A percentile compares a stretch with the other conserved stretches of the same genome.
Conservation (phyloP, 2,797 vertebrate genomes). For the Nyctibius grandis region DNA sequence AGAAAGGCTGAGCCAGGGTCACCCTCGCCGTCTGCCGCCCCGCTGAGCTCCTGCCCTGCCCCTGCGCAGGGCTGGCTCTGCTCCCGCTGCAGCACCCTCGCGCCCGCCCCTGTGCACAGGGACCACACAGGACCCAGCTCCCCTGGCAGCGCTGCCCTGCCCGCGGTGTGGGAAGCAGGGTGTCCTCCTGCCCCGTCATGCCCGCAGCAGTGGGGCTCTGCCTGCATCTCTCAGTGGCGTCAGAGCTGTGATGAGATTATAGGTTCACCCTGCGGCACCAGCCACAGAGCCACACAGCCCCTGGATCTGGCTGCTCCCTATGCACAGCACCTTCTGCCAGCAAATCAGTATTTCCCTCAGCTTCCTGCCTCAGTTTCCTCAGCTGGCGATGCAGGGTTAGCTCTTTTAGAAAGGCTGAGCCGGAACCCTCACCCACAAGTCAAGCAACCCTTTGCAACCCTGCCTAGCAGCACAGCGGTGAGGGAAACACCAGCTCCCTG, state of each 20-base stretch:
- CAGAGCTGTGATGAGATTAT: background rate
- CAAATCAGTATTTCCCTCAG: background rate
- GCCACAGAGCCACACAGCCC: rapidly evolving
- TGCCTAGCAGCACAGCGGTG: background rate
- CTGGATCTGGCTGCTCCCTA: background rate
- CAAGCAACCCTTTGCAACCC: background rate
- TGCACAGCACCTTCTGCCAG: background rate
- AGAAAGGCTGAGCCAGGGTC: background rate
- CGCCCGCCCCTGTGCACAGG: background rate
- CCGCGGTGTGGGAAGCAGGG: background rate
- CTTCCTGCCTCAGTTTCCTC: background rate
- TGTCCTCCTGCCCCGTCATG: background rate
- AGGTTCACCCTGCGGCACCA: background rate
- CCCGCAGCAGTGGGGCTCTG: background rate
- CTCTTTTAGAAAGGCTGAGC: background rate
- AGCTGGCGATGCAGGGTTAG: background rate
- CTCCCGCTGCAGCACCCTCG: background rate
- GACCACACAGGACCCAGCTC: background rate
- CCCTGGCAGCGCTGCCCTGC: background rate
- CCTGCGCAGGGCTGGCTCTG: background rate
- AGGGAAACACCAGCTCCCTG: background rate
- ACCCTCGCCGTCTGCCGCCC: background rate
- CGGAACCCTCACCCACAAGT: background rate
- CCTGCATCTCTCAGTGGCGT: background rate
- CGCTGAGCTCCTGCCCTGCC: background rate